A percentile compares a stretch with the other conserved stretches of the same genome.
Conservation (phyloP, 2,113 vertebrate species). For the Semnornis frantzii region DNA sequence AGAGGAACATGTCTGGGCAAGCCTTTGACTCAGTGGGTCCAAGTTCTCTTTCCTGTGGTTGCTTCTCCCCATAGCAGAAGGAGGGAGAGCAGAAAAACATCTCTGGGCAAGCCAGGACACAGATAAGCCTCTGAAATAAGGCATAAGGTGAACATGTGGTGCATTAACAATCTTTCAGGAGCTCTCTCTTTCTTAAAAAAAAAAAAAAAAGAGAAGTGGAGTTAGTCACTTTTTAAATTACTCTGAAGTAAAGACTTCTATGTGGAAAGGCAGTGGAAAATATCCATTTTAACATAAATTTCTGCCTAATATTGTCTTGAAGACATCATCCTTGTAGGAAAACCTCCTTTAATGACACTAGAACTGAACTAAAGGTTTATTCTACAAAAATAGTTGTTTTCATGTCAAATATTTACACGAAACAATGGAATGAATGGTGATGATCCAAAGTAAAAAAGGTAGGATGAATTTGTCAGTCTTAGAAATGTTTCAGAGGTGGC, state of each 20-base stretch:
- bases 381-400: neutral
- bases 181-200: neutral
- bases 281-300: neutral
- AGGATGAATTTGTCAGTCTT: fast-evolving
- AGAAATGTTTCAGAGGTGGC: neutral
- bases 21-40: too few species aligned
- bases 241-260: neutral
- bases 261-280: neutral
- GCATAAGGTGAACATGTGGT: neutral
- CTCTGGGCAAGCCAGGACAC: too few species aligned
- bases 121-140: neutral
- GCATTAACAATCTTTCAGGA: neutral
- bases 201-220: neutral
- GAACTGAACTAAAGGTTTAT: neutral
- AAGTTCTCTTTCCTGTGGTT: too few species aligned
- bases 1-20: too few species aligned
- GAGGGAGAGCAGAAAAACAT: too few species aligned
- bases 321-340: neutral
- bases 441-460: neutral
- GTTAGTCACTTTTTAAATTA: neutral
- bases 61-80: too few species aligned
- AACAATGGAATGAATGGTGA: neutral
- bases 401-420: neutral
- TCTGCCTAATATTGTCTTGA: neutral
- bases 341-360: neutral